These are phyloP conservation scores for Bos indicus DNA, from an alignment of 2,113 vertebrate species.

Conservation along the genomic window DNA sequence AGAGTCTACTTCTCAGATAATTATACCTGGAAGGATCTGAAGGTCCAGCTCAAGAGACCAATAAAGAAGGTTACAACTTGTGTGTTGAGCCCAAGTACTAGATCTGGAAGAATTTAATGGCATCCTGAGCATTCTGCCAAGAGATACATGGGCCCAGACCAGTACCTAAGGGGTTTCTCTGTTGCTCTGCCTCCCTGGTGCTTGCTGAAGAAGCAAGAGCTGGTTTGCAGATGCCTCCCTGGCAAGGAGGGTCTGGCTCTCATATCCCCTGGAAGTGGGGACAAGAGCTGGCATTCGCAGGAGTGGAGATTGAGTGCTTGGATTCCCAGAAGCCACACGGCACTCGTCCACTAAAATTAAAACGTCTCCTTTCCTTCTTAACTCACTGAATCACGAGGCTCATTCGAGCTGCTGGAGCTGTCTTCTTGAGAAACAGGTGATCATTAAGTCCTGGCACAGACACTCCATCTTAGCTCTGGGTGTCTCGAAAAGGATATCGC, in stretches of 20 bases:
- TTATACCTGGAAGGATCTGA: neutral
- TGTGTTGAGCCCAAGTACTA: neutral
- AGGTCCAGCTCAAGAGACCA: neutral
- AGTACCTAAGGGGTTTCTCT: neutral
- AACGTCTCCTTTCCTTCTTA: neutral
- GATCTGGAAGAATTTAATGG: neutral
- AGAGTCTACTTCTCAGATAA: neutral
- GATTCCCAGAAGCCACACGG: neutral
- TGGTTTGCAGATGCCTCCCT: neutral
- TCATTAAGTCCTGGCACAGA: neutral
- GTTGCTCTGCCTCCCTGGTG: neutral
- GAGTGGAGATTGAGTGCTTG: neutral
- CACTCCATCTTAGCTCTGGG: neutral
- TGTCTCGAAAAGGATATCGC: neutral
- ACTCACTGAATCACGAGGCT: conserved; percentile 67
- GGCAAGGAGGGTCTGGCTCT: neutral
- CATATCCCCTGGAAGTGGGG: fast-evolving
- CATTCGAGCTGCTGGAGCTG: conserved; percentile 67
- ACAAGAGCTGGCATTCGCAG: neutral
- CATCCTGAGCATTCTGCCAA: neutral
- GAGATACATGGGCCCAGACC: neutral
- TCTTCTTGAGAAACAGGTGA: conserved; percentile 22
- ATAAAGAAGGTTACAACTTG: neutral
- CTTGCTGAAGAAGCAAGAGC: neutral
- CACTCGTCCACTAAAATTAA: neutral